Conservation (phyloP, 2,888 invertebrate species). For the Aspidiotus destructor region DNA sequence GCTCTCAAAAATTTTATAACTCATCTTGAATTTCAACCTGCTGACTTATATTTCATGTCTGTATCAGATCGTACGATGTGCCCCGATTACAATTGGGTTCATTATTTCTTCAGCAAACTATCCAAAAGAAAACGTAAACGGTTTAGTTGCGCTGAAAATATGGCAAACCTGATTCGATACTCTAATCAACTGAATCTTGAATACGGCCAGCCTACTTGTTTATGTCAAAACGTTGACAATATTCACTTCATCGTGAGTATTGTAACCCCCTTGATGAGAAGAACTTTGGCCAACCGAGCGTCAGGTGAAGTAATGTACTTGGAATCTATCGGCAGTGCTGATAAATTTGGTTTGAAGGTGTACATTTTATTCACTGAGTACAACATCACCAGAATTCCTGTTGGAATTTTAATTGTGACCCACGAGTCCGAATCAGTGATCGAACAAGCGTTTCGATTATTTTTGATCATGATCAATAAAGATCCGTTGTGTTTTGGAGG, state of each 20-base stretch:
- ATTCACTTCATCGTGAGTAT: slow-evolving; percentile 17
- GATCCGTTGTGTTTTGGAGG: slow-evolving; percentile 24
- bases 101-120: slow-evolving; percentile 17
- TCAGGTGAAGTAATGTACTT: slow-evolving; percentile 24
- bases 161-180: slow-evolving; percentile 11
- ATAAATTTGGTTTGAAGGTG: slow-evolving; percentile 14
- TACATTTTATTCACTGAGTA: slow-evolving; percentile 10
- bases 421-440: slow-evolving; percentile 1
- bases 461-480: background rate
- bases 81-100: slow-evolving; percentile 31
- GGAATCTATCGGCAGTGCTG: slow-evolving; percentile 16
- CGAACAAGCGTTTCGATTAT: slow-evolving; percentile 7
- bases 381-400: slow-evolving; percentile 15
- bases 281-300: background rate
- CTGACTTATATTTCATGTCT: slow-evolving; percentile 6
- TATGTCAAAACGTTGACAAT: slow-evolving; percentile 5
- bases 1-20: slow-evolving; percentile 16
- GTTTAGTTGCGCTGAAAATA: background rate
- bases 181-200: slow-evolving; percentile 5
- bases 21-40: slow-evolving; percentile 16
- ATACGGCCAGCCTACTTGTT: background rate
- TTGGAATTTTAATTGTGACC: slow-evolving; percentile 17
- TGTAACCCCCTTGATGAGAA: slow-evolving; percentile 30
- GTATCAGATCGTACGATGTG: slow-evolving; percentile 22
- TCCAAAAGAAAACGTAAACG: slow-evolving; percentile 13